Conservation (phyloP, 2,797 vertebrate species). For the Sebastes cheni region DNA sequence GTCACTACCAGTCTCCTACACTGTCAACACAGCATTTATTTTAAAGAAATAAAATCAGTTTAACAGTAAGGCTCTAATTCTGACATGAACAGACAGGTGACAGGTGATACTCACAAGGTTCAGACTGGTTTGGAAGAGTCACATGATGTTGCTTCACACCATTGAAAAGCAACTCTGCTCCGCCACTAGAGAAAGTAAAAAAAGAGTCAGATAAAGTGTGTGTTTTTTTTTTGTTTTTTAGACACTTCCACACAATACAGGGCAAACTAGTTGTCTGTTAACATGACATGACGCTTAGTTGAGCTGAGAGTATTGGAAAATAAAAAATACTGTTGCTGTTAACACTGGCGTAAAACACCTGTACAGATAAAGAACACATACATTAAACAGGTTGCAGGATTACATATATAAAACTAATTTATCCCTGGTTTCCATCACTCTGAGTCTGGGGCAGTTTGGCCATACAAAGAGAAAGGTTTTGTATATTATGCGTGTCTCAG, state of each 20-base stretch:
- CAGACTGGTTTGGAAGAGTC: slow-evolving; percentile 88
- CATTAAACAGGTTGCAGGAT: background rate
- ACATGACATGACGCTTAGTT: too few relatives aligned
- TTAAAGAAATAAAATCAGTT: background rate
- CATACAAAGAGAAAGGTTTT: background rate
- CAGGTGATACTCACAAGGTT: slow-evolving; percentile 91
- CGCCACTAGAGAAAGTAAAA: slow-evolving; percentile 82
- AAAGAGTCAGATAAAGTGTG: background rate
- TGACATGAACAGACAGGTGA: background rate
- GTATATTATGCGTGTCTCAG: background rate
- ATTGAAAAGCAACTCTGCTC: slow-evolving; percentile 93
- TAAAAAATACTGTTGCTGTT: too few relatives aligned
- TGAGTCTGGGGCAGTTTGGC: background rate
- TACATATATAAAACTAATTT: background rate
- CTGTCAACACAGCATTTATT: background rate
- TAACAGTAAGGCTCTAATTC: background rate
- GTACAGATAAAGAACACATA: background rate
- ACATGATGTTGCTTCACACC: slow-evolving; percentile 92
- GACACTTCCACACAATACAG: too few relatives aligned
- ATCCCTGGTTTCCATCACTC: background rate
- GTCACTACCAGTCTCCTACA: background rate
- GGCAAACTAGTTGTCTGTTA: too few relatives aligned
- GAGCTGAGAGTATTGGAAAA: too few relatives aligned
- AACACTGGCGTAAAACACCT: background rate
- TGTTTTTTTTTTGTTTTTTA: too few relatives aligned